phyloP scores from a whole-genome alignment of 2,797 vertebrate species.

The Aotus griseimembra region DNA sequence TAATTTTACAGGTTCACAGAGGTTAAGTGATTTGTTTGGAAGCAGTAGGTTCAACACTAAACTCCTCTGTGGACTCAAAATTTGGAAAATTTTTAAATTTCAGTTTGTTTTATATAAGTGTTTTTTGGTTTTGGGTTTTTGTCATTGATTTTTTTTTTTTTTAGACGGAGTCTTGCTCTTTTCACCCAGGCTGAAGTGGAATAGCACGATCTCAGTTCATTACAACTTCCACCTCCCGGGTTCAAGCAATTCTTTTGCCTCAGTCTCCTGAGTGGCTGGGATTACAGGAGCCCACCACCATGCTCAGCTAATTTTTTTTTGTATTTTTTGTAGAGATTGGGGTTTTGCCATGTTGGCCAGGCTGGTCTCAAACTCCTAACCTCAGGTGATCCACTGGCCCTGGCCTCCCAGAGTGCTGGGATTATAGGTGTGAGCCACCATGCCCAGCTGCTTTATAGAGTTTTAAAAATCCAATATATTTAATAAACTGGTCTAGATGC shows the following conservation, averaged over 20 bases:
- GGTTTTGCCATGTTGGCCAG: not conserved
- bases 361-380: not conserved
- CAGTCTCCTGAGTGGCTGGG: not conserved
- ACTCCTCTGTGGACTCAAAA: not conserved
- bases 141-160: not conserved
- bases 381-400: not conserved
- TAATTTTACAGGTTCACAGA: not conserved
- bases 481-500: not conserved
- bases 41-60: not conserved
- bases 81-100: not conserved
- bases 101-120: not conserved
- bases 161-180: not conserved
- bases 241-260: not conserved
- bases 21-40: not conserved
- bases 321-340: not conserved
- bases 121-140: not conserved
- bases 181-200: not conserved
- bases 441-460: not conserved
- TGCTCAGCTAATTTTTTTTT: not conserved
- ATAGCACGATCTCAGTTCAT: not conserved
- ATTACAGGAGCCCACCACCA: not conserved
- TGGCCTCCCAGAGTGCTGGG: not conserved
- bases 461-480: conserved; percentile 26
- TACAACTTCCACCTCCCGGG: not conserved
- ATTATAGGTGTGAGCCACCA: not conserved